These are phyloP conservation scores for Struthidea cinerea DNA, from an alignment of 2,113 vertebrate species.

Conservation along the genomic window DNA sequence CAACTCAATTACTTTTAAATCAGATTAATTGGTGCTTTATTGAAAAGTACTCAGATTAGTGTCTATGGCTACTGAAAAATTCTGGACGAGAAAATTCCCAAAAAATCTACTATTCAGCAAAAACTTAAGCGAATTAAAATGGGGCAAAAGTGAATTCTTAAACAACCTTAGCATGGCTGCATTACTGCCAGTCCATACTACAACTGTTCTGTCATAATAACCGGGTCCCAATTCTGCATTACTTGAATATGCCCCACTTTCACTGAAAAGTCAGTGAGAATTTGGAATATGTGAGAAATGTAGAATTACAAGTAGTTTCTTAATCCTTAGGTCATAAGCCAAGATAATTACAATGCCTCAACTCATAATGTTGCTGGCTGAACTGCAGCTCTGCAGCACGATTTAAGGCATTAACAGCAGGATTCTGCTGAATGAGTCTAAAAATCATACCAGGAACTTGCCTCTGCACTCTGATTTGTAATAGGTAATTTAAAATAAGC, in stretches of 20 bases:
- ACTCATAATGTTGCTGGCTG: background rate
- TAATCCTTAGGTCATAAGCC: background rate
- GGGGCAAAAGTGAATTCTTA: background rate
- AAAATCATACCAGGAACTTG: slow-evolving; percentile 39
- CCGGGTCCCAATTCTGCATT: background rate
- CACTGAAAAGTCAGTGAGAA: background rate
- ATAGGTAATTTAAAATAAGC: background rate
- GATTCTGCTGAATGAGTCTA: slow-evolving; percentile 40
- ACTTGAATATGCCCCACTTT: background rate
- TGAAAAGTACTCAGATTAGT: background rate
- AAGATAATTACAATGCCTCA: slow-evolving; percentile 28
- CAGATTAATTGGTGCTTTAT: background rate
- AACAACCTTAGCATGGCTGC: background rate
- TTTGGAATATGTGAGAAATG: slow-evolving; percentile 5
- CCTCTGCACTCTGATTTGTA: background rate
- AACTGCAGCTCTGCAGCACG: background rate
- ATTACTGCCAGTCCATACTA: background rate
- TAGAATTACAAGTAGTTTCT: background rate
- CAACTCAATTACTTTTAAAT: background rate
- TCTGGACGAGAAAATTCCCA: background rate
- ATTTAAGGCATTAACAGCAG: slow-evolving; percentile 13
- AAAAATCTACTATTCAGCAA: background rate
- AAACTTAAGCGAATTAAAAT: background rate
- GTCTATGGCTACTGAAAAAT: background rate
- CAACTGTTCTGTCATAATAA: background rate